These are phyloP conservation scores for Lasiurus borealis DNA, from an alignment of 2,113 vertebrate species.

Conservation along the genomic window DNA sequence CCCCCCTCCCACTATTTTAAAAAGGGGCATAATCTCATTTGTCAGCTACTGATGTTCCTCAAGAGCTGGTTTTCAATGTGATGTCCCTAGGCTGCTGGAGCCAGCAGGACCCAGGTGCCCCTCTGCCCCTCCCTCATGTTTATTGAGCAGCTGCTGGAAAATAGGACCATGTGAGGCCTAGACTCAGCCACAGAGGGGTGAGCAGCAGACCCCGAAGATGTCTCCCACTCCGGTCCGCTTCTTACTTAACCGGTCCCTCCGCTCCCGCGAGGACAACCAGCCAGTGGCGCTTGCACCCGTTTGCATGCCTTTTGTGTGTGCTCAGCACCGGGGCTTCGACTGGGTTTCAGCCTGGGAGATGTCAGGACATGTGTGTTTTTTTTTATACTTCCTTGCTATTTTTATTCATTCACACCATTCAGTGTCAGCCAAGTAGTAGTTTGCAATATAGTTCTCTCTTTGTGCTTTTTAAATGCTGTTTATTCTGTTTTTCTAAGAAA, in stretches of 20 bases:
- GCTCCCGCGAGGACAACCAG: neutral
- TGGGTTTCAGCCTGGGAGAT: neutral
- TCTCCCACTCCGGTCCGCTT: neutral
- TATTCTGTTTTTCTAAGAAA: neutral
- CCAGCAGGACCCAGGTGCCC: neutral
- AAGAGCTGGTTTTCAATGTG: neutral
- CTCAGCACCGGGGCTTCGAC: neutral
- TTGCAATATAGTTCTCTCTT: neutral
- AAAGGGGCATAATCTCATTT: neutral
- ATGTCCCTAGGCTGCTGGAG: fast-evolving
- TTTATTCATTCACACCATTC: neutral
- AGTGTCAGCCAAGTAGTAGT: neutral
- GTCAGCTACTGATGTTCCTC: neutral
- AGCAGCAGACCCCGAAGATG: neutral
- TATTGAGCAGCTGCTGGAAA: neutral
- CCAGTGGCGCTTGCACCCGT: neutral
- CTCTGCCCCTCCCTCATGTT: fast-evolving
- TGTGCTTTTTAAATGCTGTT: neutral
- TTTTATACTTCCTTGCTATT: neutral
- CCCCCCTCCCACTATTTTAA: too few relatives aligned
- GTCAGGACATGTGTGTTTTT: neutral
- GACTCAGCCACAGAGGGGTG: neutral
- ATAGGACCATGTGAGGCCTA: neutral
- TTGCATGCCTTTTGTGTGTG: neutral
- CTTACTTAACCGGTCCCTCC: fast-evolving